Conservation (phyloP, 1,140 invertebrate species). For the Matsumurasca onukii region DNA sequence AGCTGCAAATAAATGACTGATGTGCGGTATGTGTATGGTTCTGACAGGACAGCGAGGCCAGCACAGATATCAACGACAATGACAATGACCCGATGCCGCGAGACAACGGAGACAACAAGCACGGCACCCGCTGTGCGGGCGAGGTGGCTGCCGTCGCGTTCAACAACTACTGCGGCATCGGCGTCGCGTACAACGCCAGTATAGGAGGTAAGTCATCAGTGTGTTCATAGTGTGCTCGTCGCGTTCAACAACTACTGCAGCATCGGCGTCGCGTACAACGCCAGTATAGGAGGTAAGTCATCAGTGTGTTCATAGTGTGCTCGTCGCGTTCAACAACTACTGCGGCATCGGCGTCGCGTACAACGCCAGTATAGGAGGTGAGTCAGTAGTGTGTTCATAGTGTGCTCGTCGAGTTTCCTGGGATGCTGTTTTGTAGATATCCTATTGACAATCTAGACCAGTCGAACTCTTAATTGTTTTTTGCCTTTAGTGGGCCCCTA, state of each 20-base stretch:
- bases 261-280: conserved; percentile 91
- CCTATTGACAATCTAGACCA: no score
- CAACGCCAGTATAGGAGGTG: conserved; percentile 90
- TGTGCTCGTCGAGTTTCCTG: no score
- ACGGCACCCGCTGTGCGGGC: conserved; percentile 90
- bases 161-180: conserved; percentile 91
- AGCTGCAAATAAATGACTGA: no score
- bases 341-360: conserved; percentile 94
- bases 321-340: conserved; percentile 87
- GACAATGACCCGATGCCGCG: conserved; percentile 95
- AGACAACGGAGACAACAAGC: conserved; percentile 92
- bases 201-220: conserved; percentile 72
- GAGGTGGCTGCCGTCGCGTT: conserved; percentile 91
- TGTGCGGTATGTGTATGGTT: no score
- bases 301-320: not conserved
- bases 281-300: conserved; percentile 82
- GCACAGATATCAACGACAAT: conserved; percentile 96
- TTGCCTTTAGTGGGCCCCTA: no score
- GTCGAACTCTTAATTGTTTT: no score
- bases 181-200: conserved; percentile 90
- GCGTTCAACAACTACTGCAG: conserved; percentile 93
- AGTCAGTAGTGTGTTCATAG: conserved; percentile 38
- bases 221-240: conserved; percentile 52
- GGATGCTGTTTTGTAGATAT: no score
- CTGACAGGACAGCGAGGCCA: conserved; percentile 87